Evolutionary conservation across 2,113 vertebrate species (phyloP), one percentile per base, ranked within the genome.

Genomic region (Macquaria australasica): DNA sequence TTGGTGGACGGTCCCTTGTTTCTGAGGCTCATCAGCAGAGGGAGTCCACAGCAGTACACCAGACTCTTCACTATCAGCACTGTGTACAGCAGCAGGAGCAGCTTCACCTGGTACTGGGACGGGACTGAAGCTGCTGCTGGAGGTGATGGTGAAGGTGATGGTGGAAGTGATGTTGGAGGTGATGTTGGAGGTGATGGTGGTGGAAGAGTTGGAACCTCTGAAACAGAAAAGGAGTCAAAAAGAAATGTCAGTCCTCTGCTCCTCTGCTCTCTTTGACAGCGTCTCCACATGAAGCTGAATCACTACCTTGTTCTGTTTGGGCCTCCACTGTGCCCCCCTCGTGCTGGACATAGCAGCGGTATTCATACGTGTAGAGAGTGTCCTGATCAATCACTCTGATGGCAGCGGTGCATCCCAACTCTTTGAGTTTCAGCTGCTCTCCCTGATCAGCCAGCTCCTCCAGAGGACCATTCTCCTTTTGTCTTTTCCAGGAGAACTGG

Each of bases 41-140:
- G 25, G 37, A 78, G 79, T 78, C 83, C 81, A 81, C 77, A 79
- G 63, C 78, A 73, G 84, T 56, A 86, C 15, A 69, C 48, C 87
- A 89, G 72, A 76, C 80, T 83, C 71, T 88, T 88, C 60, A 76
- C 60, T 31, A 81, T 77, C 55, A 86, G 87, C 67, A 28, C 28
- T 1, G 80, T 51, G 83, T 80, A 89, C 25, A 89, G 68, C 80
- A 83, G 5, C 5, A 28, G 53, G 25, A 86, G 68, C 81, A 83
- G 84, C 84, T 60, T 81, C 80, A 76, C 83, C 18, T 31, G 28
- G 28, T 31, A 31, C 28, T 31, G 28, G 28, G 28, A n/a, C n/a
- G n/a, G n/a, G n/a, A n/a, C n/a, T n/a, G n/a, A 31, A 31, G 28
- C 28, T 31, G 28, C 28, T 31, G 28, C 28, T 31, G 28, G 28